These are phyloP conservation scores for Sebastes schlegelii DNA, from an alignment of 2,113 vertebrate genomes.

Conservation along the genomic window DNA sequence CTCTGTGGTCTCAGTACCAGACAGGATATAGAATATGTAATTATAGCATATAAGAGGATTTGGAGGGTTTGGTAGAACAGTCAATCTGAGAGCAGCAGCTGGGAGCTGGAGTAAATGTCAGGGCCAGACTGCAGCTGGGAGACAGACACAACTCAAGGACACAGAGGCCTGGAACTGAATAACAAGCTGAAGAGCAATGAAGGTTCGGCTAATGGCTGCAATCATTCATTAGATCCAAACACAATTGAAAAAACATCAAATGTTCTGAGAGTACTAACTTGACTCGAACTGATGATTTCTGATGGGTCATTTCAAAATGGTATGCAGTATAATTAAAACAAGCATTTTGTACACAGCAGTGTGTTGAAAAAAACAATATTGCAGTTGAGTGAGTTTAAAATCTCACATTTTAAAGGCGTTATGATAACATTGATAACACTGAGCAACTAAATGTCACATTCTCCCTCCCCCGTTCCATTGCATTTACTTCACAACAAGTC, in stretches of 20 bases:
- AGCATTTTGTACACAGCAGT: background rate
- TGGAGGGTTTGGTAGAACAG: conserved; percentile 14
- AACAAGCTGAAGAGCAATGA: conserved; percentile 13
- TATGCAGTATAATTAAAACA: background rate
- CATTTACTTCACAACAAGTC: too few relatives aligned
- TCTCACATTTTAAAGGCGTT: too few relatives aligned
- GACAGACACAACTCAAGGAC: conserved; percentile 38
- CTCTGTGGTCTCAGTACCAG: background rate
- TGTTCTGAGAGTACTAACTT: background rate
- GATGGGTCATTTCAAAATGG: background rate
- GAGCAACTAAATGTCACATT: too few relatives aligned
- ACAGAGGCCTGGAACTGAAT: conserved; percentile 11
- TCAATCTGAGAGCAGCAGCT: conserved; percentile 52
- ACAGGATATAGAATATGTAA: conserved; percentile 3
- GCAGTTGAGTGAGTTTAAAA: too few relatives aligned
- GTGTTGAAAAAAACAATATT: background rate
- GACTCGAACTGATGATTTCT: background rate
- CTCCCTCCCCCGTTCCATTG: too few relatives aligned
- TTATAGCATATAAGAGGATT: background rate
- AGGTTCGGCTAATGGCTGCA: conserved; percentile 4
- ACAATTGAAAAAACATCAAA: background rate
- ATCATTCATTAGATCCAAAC: background rate
- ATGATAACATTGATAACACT: too few relatives aligned
- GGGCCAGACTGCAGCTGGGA: conserved; percentile 26
- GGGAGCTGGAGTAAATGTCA: conserved; percentile 43